Evolutionary conservation across 2,888 invertebrate genomes (phyloP), one percentile per base, ranked within the genome.

Genomic region (Chymomyza amoena): DNA sequence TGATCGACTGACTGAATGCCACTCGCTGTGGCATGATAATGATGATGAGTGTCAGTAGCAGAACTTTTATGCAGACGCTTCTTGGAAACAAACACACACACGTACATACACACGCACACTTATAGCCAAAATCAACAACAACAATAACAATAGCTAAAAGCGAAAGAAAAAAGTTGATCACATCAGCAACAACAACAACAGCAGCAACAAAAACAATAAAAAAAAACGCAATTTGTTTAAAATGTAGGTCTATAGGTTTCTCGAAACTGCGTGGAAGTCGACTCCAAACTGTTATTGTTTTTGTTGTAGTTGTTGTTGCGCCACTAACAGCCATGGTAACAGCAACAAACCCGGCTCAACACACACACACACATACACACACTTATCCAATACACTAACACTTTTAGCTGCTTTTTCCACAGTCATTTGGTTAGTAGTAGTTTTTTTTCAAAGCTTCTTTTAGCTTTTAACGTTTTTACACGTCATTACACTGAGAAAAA

Each of bases 191-290:
- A 61, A 54, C 61, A 78, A 57, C 68, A n/a, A 64, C 54, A 64
- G 13, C 65, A 72, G 69, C 64, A 67, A 59, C 51, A 67, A 66
- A 65, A 57, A n/a, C 28, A 57, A 45, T 69, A 20, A 39, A 70
- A 70, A 74, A 77, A 81, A 85, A 81, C 87, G 89, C 79, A 88
- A 90, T 90, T 90, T 90, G 85, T 87, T 90, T 89, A 82, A 90
- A 89, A 89, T 90, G 88, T 90, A 87, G 90, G 90, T 89, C 90
- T 89, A 87, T 90, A 89, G 89, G 89, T 89, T 90, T 87, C 90
- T 89, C 84, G 87, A 89, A 89, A 87, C 84, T 87, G 87, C 86
- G 80, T 80, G 75, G 78, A 73, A 77, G 82, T 77, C 68, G 70
- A 77, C 80, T 73, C 39, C 39, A 45, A 45, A 45, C 32, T 32